Conservation (phyloP, 2,888 invertebrate genomes). For the Lissocephala sabroskyi region DNA sequence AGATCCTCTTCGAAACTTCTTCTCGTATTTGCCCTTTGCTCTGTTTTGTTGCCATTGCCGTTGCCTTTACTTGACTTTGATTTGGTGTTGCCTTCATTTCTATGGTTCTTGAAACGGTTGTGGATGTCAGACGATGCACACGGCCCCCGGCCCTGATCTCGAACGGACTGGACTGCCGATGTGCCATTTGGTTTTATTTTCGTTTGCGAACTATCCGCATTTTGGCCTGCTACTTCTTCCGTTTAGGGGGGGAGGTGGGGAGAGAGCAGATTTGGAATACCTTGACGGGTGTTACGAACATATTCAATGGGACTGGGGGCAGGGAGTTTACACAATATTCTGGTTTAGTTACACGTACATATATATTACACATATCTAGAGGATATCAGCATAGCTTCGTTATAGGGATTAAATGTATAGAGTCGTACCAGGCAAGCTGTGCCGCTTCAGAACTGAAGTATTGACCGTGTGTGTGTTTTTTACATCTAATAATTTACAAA, state of each 20-base stretch:
- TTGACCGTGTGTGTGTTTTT: conserved; percentile 15
- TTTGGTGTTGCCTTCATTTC: conserved; percentile 81
- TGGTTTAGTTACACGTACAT: neutral
- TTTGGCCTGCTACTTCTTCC: conserved; percentile 43
- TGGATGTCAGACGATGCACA: conserved; percentile 74
- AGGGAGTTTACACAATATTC: conserved; percentile 17
- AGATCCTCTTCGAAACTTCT: conserved; percentile 53
- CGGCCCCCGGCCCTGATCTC: conserved; percentile 11
- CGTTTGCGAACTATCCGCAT: conserved; percentile 79
- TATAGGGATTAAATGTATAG: no score
- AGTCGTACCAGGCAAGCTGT: no score
- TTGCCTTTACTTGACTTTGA: neutral
- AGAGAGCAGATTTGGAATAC: no score
- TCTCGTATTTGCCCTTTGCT: conserved; percentile 44
- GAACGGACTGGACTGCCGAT: conserved; percentile 13
- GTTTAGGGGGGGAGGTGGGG: no score
- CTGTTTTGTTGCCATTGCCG: conserved; percentile 22
- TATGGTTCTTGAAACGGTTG: conserved; percentile 81
- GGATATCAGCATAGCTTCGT: no score
- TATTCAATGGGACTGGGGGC: conserved; percentile 17
- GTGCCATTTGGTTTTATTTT: conserved; percentile 78
- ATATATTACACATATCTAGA: neutral
- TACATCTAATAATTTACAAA: conserved; percentile 59
- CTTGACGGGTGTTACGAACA: conserved; percentile 21
- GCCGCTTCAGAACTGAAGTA: no score